phyloP scores from a whole-genome alignment of 2,888 invertebrate genomes.

The Hirtodrosophila trivittata region DNA sequence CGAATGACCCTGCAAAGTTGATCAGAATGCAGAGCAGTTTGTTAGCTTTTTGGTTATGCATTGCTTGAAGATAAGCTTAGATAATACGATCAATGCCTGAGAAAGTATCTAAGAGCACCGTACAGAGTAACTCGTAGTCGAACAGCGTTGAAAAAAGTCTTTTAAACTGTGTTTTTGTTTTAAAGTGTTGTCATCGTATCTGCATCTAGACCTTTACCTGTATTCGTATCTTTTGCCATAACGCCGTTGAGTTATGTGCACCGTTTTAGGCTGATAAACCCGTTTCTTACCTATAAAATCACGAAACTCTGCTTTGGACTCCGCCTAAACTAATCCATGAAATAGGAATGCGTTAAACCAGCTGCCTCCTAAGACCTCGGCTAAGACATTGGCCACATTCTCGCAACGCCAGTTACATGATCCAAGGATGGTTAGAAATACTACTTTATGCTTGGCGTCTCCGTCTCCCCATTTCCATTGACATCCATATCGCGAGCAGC shows the following conservation, averaged over 20 bases:
- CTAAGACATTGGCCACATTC: constrained; percentile 6
- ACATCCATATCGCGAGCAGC: constrained; percentile 5
- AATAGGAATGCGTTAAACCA: constrained; percentile 47
- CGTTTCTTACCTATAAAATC: constrained; percentile 25
- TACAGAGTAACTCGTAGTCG: too few species aligned
- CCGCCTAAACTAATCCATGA: constrained; percentile 60
- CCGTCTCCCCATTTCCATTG: constrained; percentile 5
- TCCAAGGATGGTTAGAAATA: constrained; percentile 61
- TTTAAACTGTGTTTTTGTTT: too few species aligned
- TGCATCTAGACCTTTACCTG: constrained; percentile 6
- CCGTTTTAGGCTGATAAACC: constrained; percentile 43
- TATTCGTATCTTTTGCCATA: constrained; percentile 36
- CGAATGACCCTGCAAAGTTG: too few species aligned
- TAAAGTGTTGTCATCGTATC: constrained; percentile 3
- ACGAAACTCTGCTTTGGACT: background rate
- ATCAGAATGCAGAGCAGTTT: too few species aligned
- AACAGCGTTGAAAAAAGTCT: too few species aligned
- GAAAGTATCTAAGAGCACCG: too few species aligned
- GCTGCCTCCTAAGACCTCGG: constrained; percentile 4
- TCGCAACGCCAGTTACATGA: constrained; percentile 29
- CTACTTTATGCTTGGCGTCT: constrained; percentile 69
- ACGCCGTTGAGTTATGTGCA: constrained; percentile 53
- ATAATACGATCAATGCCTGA: too few species aligned
- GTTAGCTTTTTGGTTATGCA: too few species aligned
- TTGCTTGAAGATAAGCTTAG: too few species aligned